Evolutionary conservation across 2,888 invertebrate genomes (phyloP), one percentile per base, ranked within the genome.

Genomic region (Thymelicus sylvestris): DNA sequence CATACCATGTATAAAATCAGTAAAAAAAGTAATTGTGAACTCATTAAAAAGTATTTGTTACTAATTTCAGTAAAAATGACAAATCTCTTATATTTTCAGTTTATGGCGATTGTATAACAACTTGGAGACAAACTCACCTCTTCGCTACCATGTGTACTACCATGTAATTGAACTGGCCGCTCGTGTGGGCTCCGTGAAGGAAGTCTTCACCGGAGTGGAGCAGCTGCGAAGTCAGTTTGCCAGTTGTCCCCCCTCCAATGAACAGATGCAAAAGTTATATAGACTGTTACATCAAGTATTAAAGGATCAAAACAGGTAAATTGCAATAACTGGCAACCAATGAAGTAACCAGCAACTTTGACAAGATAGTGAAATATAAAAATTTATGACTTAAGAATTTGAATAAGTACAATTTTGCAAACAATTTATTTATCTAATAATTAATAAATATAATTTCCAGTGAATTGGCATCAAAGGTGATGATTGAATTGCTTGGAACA

Each of bases 401-500:
- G 7, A 41, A 41, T 41, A 2, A 41, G 41, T 8, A 41, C 41
- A 41, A 8, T 7, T 41, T 41, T 8, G 41, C 7, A 41, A 7
- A 31, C 39, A 19, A 38, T 7, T 8, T 39, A 24, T 65, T n/a
- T 31, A 52, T 38, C 52, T 7, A 39, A 24, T 13, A 15, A 44
- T 15, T 12, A 52, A 38, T 48, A 19, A 10, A 15, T 48, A 41
- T 44, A 0, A 71, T 74, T 55, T 38, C 86, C 86, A 97, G 98
- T 89, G 98, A 98, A 84, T 95, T 97, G 80, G 98, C 98, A 38
- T 97, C 98, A 19, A 98, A 98, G 88, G 98, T 99, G 5, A 99
- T 99, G 99, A 97, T 99, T 74, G 99, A 99, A 88, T 94, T 99
- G 0, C 93, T 99, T 71, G 98, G 98, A 38, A 99, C 99, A 0